These are phyloP conservation scores for Heliconius melpomene DNA, from an alignment of 1,140 invertebrate species.

Conservation along the genomic window DNA sequence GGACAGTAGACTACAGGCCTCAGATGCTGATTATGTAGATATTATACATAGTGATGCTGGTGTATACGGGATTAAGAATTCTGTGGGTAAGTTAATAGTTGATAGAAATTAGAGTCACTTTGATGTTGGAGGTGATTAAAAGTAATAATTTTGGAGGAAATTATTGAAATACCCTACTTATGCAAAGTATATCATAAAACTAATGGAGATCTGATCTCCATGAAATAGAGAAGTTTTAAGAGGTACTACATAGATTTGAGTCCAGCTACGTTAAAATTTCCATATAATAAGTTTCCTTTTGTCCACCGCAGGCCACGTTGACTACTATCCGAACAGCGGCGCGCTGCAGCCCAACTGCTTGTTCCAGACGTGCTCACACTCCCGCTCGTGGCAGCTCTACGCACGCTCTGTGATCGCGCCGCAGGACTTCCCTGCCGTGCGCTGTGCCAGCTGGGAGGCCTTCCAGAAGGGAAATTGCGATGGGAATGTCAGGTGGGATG, in stretches of 20 bases:
- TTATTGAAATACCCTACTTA: no score
- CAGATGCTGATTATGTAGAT: conserved; percentile 87
- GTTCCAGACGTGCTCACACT: conserved; percentile 84
- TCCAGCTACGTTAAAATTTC: background rate
- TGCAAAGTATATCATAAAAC: no score
- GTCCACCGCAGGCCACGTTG: conserved; percentile 83
- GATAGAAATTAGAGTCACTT: no score
- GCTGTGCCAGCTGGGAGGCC: conserved; percentile 55
- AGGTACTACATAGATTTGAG: no score
- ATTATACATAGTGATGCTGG: conserved; percentile 87
- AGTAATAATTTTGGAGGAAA: no score
- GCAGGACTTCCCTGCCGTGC: conserved; percentile 54
- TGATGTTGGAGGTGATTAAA: no score
- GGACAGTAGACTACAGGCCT: conserved; percentile 81
- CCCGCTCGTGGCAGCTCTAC: conserved; percentile 83
- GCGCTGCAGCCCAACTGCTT: conserved; percentile 77
- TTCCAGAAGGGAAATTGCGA: conserved; percentile 58
- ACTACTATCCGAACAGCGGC: conserved; percentile 92
- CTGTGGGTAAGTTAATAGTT: conserved; percentile 52
- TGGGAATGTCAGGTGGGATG: conserved; percentile 43
- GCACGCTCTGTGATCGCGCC: conserved; percentile 80
- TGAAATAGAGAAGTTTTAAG: no score
- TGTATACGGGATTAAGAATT: conserved; percentile 75
- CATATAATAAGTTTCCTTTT: background rate
- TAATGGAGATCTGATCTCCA: no score